Percentiles rank a stretch among this genome's conserved stretches.
phyloP scores from a whole-genome alignment of 2,797 vertebrate species.

The Syngnathus rostellatus region DNA sequence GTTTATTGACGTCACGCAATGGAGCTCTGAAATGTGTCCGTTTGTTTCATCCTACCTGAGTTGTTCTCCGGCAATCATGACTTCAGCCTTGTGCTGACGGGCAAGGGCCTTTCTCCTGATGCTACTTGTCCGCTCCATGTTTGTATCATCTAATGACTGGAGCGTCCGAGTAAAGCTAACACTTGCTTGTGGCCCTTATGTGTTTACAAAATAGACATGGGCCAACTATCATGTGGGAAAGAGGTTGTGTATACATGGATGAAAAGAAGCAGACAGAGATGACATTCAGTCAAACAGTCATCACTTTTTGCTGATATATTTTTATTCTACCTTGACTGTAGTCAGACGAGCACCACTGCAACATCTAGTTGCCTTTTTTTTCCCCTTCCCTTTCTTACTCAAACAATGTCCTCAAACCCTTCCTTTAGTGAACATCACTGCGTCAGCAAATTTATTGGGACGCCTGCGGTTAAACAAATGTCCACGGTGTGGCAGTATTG shows the following conservation, averaged over 20 bases:
- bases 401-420: background rate
- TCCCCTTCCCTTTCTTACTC: too few species aligned
- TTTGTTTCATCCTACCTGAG: constrained; percentile 70
- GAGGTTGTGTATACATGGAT: constrained; percentile 64
- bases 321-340: background rate
- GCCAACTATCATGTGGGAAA: constrained; percentile 34
- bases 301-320: background rate
- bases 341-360: background rate
- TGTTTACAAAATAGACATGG: constrained; percentile 64
- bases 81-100: constrained; percentile 74
- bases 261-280: constrained; percentile 11
- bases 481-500: background rate
- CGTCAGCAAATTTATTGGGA: background rate
- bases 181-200: constrained; percentile 27
- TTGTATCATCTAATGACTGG: constrained; percentile 25
- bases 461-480: background rate
- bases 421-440: too few species aligned
- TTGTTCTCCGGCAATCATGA: constrained; percentile 85
- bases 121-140: constrained; percentile 69
- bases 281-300: background rate
- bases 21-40: background rate
- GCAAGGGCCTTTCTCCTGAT: constrained; percentile 65
- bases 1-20: constrained; percentile 1
- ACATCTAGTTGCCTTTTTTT: background rate
- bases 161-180: constrained; percentile 16